phyloP scores from a whole-genome alignment of 2,797 vertebrate species.

The Potorous gilbertii region DNA sequence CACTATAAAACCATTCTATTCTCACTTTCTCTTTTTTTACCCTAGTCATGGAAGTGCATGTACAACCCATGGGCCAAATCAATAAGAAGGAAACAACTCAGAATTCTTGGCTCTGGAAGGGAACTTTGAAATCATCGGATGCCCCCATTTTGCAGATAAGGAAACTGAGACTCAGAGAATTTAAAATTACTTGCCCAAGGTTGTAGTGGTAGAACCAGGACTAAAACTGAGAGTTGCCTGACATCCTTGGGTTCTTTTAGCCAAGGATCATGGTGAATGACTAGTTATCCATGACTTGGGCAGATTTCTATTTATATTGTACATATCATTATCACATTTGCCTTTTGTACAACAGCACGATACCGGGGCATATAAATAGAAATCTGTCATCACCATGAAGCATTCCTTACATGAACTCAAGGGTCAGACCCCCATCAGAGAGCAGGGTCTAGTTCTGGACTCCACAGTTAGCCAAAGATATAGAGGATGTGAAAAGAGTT shows the following conservation, averaged over 20 bases:
- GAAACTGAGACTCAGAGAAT: not conserved
- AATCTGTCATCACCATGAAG: slow-evolving; percentile 7
- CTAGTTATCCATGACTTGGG: not conserved
- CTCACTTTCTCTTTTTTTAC: not conserved
- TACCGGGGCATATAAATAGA: slow-evolving; percentile 52
- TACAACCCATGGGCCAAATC: not conserved
- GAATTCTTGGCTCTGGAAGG: not conserved
- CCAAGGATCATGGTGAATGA: not conserved
- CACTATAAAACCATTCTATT: not conserved
- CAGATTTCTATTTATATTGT: not conserved
- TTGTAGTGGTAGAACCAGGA: not conserved
- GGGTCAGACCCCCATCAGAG: slow-evolving; percentile 21
- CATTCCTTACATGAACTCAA: slow-evolving; percentile 21
- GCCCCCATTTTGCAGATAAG: not conserved
- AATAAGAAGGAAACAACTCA: not conserved
- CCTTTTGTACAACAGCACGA: not conserved
- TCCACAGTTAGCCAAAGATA: not conserved
- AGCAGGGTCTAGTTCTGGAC: not conserved
- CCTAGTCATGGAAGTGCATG: not conserved
- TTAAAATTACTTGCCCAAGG: not conserved
- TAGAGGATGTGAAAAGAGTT: not conserved
- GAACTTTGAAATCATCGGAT: not conserved
- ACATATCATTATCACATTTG: not conserved
- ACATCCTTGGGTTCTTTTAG: not conserved
- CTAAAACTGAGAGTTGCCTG: not conserved